These are phyloP conservation scores for Aramus guarauna DNA, from an alignment of 2,113 vertebrate species.

Conservation along the genomic window DNA sequence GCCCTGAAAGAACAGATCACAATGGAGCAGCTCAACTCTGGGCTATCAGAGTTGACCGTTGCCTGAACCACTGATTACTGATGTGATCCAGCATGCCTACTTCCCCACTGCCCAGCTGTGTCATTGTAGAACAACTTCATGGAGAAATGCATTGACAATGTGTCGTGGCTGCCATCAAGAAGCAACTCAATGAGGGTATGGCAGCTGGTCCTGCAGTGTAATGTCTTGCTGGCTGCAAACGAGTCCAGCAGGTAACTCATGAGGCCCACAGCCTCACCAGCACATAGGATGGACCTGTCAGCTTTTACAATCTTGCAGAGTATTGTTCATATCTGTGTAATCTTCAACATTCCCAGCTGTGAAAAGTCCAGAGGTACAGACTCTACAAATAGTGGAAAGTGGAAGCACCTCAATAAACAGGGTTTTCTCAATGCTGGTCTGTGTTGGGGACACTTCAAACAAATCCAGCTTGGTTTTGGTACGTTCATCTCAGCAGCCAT, in stretches of 20 bases:
- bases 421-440: not conserved
- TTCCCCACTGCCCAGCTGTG: not conserved
- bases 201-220: not conserved
- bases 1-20: not conserved
- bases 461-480: not conserved
- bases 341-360: not conserved
- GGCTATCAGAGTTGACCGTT: not conserved
- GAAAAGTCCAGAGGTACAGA: not conserved
- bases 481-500: not conserved
- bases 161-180: not conserved
- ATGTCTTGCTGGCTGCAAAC: not conserved
- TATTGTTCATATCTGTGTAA: not conserved
- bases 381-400: not conserved
- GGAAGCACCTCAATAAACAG: not conserved
- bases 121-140: not conserved
- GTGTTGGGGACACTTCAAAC: not conserved
- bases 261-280: not conserved
- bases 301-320: not conserved
- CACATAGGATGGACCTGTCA: not conserved
- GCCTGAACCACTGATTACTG: not conserved
- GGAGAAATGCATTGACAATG: not conserved
- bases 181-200: not conserved
- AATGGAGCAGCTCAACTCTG: not conserved
- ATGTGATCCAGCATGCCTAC: not conserved
- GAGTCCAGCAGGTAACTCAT: not conserved